A percentile compares a stretch with the other conserved stretches of the same genome.
phyloP scores from a whole-genome alignment of 2,888 invertebrate species.

The Esperia sulphurella region DNA sequence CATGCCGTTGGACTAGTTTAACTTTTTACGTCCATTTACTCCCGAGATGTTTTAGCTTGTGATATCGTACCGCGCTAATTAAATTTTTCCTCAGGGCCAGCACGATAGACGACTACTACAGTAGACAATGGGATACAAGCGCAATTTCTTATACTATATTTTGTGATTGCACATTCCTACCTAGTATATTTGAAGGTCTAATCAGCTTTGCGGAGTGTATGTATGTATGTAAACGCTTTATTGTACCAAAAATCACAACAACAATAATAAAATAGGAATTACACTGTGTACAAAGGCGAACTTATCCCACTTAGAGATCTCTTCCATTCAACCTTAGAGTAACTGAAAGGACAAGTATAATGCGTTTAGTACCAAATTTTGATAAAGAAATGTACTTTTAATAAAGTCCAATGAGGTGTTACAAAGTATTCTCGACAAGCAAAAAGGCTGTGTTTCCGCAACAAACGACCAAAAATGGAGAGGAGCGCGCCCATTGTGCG shows the following conservation, averaged over 20 bases:
- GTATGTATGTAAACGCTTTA: too few species aligned
- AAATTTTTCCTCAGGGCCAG: slow-evolving; percentile 24
- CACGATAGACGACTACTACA: slow-evolving; percentile 8
- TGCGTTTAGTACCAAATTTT: too few species aligned
- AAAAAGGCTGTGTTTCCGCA: slow-evolving; percentile 57
- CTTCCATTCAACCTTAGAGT: too few species aligned
- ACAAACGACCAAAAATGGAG: slow-evolving; percentile 52
- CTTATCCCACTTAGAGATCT: too few species aligned
- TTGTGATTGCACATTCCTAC: slow-evolving; percentile 23
- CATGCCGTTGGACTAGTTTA: slow-evolving; percentile 64
- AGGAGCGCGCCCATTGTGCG: slow-evolving; percentile 51
- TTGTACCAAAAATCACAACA: too few species aligned
- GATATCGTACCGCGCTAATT: slow-evolving; percentile 62
- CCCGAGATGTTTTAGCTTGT: slow-evolving; percentile 68
- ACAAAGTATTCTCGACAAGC: slow-evolving; percentile 45
- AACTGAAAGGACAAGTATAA: too few species aligned
- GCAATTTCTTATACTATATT: slow-evolving; percentile 20
- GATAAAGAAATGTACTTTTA: too few species aligned
- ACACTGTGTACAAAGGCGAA: too few species aligned
- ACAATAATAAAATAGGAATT: too few species aligned
- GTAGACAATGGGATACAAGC: slow-evolving; percentile 19
- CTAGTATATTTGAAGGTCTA: slow-evolving; percentile 21
- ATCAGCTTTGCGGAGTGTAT: slow-evolving; percentile 29
- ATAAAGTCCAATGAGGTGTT: slow-evolving; percentile 52
- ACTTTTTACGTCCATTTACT: slow-evolving; percentile 53